Conservation (phyloP, 2,888 invertebrate genomes). For the Trissonchulus sp. region DNA sequence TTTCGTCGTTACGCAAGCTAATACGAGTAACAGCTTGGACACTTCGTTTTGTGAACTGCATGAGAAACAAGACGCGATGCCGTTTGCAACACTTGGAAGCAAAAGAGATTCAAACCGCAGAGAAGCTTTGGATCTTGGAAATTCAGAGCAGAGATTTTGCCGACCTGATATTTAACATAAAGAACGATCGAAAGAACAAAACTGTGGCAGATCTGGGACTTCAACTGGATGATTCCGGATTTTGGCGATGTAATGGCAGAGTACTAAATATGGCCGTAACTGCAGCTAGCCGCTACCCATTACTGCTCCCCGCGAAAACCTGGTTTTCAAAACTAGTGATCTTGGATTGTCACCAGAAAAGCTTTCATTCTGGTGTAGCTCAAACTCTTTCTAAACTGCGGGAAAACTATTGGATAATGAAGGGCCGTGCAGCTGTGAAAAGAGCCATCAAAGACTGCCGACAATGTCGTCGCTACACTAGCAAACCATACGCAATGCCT, state of each 20-base stretch:
- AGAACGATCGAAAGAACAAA: no score
- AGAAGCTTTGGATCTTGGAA: no score
- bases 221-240: no score
- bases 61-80: no score
- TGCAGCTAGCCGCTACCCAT: not conserved
- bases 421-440: not conserved
- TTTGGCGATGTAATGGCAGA: not conserved
- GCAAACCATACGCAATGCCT: not conserved
- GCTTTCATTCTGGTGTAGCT: slow-evolving; percentile 9
- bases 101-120: no score
- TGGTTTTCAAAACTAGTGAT: slow-evolving; percentile 1
- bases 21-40: no score
- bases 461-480: not conserved
- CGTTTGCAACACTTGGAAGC: no score
- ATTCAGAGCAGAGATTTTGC: no score
- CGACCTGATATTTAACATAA: no score
- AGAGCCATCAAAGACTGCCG: not conserved
- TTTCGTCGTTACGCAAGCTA: no score
- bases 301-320: not conserved
- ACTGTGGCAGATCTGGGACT: no score
- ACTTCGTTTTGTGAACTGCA: no score
- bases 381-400: not conserved
- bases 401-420: slow-evolving; percentile 4
- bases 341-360: slow-evolving; percentile 9
- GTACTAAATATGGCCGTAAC: not conserved